phyloP scores from a whole-genome alignment of 2,797 vertebrate genomes.

The Acanthurus tractus region DNA sequence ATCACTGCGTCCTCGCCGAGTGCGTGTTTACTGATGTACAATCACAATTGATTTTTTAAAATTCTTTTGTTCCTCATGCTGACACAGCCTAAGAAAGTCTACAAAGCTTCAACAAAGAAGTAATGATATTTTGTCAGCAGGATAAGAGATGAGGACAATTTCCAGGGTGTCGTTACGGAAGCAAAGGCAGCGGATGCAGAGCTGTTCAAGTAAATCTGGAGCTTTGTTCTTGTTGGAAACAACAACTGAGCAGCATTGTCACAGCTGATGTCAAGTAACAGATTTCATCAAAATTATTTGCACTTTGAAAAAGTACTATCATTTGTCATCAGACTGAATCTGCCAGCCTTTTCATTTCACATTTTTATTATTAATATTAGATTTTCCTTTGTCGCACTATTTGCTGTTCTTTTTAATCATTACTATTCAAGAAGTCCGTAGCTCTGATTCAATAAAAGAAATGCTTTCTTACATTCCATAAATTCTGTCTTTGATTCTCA shows the following conservation, averaged over 20 bases:
- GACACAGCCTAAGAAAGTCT: slow-evolving; percentile 46
- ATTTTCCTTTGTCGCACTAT: slow-evolving; percentile 3
- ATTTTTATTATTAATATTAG: slow-evolving; percentile 33
- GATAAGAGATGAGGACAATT: slow-evolving; percentile 34
- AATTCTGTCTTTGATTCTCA: slow-evolving; percentile 6
- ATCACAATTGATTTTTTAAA: slow-evolving; percentile 52
- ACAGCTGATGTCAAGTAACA: slow-evolving; percentile 25
- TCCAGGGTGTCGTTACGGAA: slow-evolving; percentile 32
- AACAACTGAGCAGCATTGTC: slow-evolving; percentile 2
- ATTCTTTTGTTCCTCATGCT: slow-evolving; percentile 53
- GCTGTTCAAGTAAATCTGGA: background rate
- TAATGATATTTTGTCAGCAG: slow-evolving; percentile 45
- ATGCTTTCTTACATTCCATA: background rate
- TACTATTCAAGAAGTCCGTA: slow-evolving; percentile 1
- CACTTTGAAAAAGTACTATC: slow-evolving; percentile 25
- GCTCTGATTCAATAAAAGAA: background rate
- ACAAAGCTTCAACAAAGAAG: slow-evolving; percentile 42
- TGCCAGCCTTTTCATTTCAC: slow-evolving; percentile 19
- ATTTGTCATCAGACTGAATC: slow-evolving; percentile 33
- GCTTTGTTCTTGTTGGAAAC: slow-evolving; percentile 37
- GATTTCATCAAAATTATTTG: slow-evolving; percentile 33
- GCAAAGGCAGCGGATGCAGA: background rate
- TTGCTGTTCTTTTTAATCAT: slow-evolving; percentile 4
- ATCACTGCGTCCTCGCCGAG: slow-evolving; percentile 16
- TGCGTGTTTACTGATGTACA: slow-evolving; percentile 49